Evolutionary conservation across 2,113 vertebrate species (phyloP).

Genomic region (Ceratotherium simum): DNA sequence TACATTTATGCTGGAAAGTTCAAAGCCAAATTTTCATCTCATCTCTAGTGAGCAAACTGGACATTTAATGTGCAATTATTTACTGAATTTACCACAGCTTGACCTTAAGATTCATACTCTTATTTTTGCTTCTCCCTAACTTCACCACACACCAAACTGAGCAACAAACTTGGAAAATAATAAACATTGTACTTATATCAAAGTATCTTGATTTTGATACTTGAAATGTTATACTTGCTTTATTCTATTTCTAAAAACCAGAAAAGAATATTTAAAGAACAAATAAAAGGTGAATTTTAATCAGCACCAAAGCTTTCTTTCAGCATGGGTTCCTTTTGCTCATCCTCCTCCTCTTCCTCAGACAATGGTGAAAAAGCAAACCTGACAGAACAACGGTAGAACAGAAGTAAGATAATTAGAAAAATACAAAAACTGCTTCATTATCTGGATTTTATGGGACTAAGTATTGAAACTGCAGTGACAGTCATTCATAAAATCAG

Average conservation of each 20-base stretch:
- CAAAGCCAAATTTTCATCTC: constrained; percentile 48
- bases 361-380: constrained; percentile 98
- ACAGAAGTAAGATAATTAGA: constrained; percentile 55
- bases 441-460: not conserved
- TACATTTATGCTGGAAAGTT: not conserved
- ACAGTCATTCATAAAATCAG: not conserved
- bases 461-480: not conserved
- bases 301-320: constrained; percentile 96
- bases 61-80: not conserved
- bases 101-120: not conserved
- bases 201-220: constrained; percentile 14
- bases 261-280: constrained; percentile 22
- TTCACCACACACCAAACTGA: not conserved
- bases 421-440: not conserved
- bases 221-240: not conserved
- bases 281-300: constrained; percentile 54
- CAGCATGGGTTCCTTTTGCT: constrained; percentile 97
- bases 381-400: constrained; percentile 82
- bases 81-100: not conserved
- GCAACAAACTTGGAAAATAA: not conserved
- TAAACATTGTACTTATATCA: not conserved
- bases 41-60: not conserved
- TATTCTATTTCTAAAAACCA: not conserved
- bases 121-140: constrained; percentile 12
- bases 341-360: constrained; percentile 94